Base-by-base conservation (phyloP, 1,140 invertebrate species). In the Heterodera schachtii region DNA sequence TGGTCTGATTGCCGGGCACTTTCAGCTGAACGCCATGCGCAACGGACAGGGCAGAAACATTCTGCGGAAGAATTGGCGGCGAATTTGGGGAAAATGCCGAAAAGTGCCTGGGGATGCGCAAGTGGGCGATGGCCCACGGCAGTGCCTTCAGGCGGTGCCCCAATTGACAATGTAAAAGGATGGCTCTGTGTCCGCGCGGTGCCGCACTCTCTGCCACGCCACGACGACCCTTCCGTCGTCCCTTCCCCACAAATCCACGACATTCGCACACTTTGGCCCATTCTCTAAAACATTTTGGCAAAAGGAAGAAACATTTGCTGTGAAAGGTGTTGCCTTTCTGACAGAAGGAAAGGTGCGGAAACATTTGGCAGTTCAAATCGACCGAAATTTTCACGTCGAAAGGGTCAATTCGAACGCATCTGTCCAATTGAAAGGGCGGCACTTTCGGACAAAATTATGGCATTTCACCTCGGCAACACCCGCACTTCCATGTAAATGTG, bases 241-340 rank as follows among this genome's bases (percentile, higher is more conserved):
- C n/a, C 47, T 82, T n/a, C 85, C 86, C 85, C 85, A 86, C n/a
- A 86, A 52, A 60, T 86, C 85, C 4, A 87, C 80, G 13, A 86
- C 41, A 46, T 87, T 76, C 31, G 86, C 74, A 52, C 85, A 86
- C 60, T 86, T 74, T 13, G 85, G 85, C 2, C 21, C 52, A 57
- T 76, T 74, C 52, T 86, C 86, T 77, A 49, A 31, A 43, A 75
- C 19, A 49, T 31, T 74, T 41, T 44, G 41, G 67, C 52, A 31
- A 44, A 69, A 1, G n/a, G 31, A 4, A 66, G 4, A 67, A 67
- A 43, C 75, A 41, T 67, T 49, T n/a, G n/a, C n/a, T n/a, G n/a
- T n/a, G n/a, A n/a, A n/a, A n/a, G n/a, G n/a, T 57, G 11, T 49
- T 44, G 70, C 81, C 82, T 84, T 84, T 84, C 49, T 84, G 73